Conservation (phyloP, 2,113 vertebrate genomes). For the Thomomys bottae region DNA sequence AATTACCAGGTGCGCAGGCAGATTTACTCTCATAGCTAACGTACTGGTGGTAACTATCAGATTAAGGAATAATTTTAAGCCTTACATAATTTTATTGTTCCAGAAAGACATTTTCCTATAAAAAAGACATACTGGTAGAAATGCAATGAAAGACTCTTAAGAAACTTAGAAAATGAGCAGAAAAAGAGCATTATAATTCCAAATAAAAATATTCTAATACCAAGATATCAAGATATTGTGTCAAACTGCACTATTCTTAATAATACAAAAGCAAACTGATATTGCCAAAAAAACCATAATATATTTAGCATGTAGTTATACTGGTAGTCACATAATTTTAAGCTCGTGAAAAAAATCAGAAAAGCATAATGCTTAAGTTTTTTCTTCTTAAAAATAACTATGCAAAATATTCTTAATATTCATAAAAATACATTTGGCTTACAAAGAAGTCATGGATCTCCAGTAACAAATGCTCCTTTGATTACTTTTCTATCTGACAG, state of each 20-base stretch:
- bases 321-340: constrained; percentile 21
- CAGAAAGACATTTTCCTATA: constrained; percentile 22
- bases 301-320: background rate
- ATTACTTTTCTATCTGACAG: constrained; percentile 93
- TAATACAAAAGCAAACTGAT: constrained; percentile 50
- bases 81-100: constrained; percentile 42
- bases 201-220: constrained; percentile 48
- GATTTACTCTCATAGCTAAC: constrained; percentile 97
- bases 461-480: constrained; percentile 91
- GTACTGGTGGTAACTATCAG: constrained; percentile 96
- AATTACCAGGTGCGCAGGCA: constrained; percentile 97
- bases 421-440: constrained; percentile 82
- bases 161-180: constrained; percentile 12
- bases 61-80: constrained; percentile 72
- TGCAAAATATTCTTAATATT: constrained; percentile 49
- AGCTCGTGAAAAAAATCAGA: constrained; percentile 56
- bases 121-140: constrained; percentile 39
- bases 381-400: constrained; percentile 58
- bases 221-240: constrained; percentile 60
- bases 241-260: background rate
- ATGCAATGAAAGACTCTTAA: constrained; percentile 26
- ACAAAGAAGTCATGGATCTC: constrained; percentile 97
- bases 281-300: constrained; percentile 16
- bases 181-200: constrained; percentile 24
- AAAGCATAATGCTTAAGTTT: background rate